phyloP scores from a whole-genome alignment of 2,797 vertebrate genomes.

The Arremon aurantiirostris region DNA sequence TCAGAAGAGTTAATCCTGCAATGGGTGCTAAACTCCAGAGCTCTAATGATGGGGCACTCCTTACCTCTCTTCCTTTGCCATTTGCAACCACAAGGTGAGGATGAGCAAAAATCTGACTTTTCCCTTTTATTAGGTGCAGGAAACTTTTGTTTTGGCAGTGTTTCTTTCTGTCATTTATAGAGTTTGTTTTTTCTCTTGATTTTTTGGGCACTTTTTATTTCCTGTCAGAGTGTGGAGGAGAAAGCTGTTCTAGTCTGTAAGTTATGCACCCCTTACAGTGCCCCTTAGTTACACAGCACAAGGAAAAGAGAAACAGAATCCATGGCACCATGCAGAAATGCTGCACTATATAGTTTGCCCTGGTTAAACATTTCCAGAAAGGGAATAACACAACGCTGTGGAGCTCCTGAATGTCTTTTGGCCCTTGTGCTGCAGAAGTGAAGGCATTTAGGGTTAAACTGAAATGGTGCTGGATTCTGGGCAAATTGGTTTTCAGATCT shows the following conservation, averaged over 20 bases:
- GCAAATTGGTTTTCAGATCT: neutral
- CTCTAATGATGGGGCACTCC: accelerated
- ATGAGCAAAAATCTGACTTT: constrained; percentile 2
- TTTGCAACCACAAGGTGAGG: neutral
- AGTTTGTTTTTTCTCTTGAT: constrained; percentile 12
- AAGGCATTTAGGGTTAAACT: neutral
- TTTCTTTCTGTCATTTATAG: constrained; percentile 14
- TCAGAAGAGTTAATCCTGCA: neutral
- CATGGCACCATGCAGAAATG: constrained; percentile 38
- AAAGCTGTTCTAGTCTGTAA: constrained; percentile 13
- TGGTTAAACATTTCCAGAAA: constrained; percentile 61
- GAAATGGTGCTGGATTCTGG: neutral
- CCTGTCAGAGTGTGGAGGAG: neutral
- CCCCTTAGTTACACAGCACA: constrained; percentile 50
- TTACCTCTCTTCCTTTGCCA: neutral
- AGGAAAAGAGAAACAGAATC: constrained; percentile 54
- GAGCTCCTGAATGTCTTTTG: neutral
- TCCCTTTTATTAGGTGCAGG: neutral
- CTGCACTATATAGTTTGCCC: constrained; percentile 6
- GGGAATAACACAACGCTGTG: neutral
- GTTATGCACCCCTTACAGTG: constrained; percentile 49
- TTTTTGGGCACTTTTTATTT: constrained; percentile 40
- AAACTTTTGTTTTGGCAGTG: constrained; percentile 5
- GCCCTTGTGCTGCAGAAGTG: neutral
- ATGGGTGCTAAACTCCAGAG: neutral